phyloP scores from a whole-genome alignment of 1,140 invertebrate genomes.

The Saccostrea cuccullata region DNA sequence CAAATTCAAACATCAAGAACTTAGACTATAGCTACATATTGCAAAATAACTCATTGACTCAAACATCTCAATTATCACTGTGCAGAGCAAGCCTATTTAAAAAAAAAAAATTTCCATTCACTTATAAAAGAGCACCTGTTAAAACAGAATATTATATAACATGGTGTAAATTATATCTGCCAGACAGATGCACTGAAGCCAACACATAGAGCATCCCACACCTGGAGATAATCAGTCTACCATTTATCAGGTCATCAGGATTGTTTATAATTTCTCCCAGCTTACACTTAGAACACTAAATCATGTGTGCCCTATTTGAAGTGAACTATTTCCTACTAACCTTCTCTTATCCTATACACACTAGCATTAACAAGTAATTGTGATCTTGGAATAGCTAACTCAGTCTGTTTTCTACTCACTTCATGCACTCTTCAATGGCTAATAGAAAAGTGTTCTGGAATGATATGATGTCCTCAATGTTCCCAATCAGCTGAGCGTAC shows the following conservation, averaged over 20 bases:
- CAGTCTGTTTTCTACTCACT: too few species aligned
- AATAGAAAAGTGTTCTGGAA: conserved; percentile 88
- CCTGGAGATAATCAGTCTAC: not conserved
- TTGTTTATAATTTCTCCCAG: not conserved
- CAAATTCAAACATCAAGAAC: not conserved
- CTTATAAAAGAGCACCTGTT: conserved; percentile 11
- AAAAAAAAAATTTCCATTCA: not conserved
- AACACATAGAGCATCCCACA: not conserved
- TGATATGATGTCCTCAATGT: conserved; percentile 91
- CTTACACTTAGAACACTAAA: not conserved
- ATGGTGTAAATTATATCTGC: not conserved
- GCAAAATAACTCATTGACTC: not conserved
- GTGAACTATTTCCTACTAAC: too few species aligned
- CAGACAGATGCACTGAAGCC: not conserved
- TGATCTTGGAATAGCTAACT: too few species aligned
- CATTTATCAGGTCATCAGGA: not conserved
- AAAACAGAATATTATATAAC: not conserved
- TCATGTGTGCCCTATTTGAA: too few species aligned
- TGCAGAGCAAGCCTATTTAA: not conserved
- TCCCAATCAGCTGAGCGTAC: conserved; percentile 91
- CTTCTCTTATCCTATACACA: too few species aligned
- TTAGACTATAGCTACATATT: not conserved
- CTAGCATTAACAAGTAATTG: too few species aligned
- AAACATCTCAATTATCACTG: not conserved
- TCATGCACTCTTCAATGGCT: conserved; percentile 85